Base-by-base conservation (phyloP, 2,888 invertebrate species). In the Stenodema calcarata region DNA sequence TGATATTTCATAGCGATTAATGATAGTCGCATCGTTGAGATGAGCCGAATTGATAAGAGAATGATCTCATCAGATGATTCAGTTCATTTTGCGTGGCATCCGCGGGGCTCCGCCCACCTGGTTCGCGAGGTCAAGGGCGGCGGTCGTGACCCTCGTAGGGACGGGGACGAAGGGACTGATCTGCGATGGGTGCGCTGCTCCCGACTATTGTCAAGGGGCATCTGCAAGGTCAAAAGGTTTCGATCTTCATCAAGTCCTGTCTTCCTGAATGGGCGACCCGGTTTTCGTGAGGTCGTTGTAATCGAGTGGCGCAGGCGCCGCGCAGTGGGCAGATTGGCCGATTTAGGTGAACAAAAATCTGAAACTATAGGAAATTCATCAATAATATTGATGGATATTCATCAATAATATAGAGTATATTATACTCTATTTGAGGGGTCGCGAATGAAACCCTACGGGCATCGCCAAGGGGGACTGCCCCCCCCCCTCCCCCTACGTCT, bases 51-150 rank as follows among this genome's bases (percentile, higher is more conserved):
- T 50, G 6, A 50, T 50, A 14, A 16, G n/a, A n/a, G n/a, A n/a
- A 62, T 62, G 62, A 62, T 62, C 62, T 62, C 62, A 62, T 62
- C 62, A 62, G 62, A 62, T 62, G 62, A 62, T 62, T 62, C 62
- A 62, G 62, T 62, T 62, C 62, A 62, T 23, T 62, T 23, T 62
- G 62, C 62, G 62, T 62, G 23, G 62, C 27, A 27, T 62, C 62
- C 11, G 18, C 18, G 62, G 23, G 27, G 62, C 62, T 62, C 62
- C 62, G 18, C 62, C 62, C 62, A 62, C 62, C 54, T 42, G 54
- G n/a, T 16, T 18, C 27, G 62, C 23, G 23, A 27, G 47, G 62
- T n/a, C 18, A n/a, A 62, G 18, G 62, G 62, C 62, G 18, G 18
- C 18, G 62, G 27, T 62, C 62, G 12, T 62, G 62, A 62, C 62